Conservation (phyloP, 2,113 vertebrate species). For the Cercocebus atys region DNA sequence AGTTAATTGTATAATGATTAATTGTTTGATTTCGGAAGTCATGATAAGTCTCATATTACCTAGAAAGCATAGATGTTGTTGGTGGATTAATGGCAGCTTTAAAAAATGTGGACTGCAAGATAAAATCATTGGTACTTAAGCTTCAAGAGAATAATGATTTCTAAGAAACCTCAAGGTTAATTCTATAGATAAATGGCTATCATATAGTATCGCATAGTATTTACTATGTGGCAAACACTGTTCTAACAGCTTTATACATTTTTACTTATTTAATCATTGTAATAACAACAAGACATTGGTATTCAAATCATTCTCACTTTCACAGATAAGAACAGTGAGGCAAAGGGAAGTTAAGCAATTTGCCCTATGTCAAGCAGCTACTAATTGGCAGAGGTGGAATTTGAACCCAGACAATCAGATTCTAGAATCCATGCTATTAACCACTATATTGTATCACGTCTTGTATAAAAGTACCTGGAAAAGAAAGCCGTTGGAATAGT, state of each 20-base stretch:
- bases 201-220: not conserved
- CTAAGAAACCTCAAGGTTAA: not conserved
- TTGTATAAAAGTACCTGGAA: not conserved
- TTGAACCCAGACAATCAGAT: not conserved
- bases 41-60: not conserved
- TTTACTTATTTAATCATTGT: not conserved
- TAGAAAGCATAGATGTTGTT: not conserved
- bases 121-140: not conserved
- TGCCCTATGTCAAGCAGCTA: not conserved
- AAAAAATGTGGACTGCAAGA: not conserved
- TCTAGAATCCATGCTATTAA: not conserved
- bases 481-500: not conserved
- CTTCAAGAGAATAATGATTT: not conserved
- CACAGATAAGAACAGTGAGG: not conserved
- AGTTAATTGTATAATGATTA: constrained; percentile 19
- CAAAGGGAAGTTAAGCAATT: not conserved
- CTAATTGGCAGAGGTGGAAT: not conserved
- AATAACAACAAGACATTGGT: not conserved
- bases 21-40: not conserved
- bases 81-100: not conserved
- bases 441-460: not conserved
- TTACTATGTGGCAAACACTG: not conserved
- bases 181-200: not conserved
- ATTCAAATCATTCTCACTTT: not conserved
- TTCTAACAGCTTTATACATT: not conserved